A percentile compares a stretch with the other conserved stretches of the same genome.
These are phyloP conservation scores for Pachyseris speciosa DNA, from an alignment of 64 coral and sea anemone species.

Conservation along the genomic window DNA sequence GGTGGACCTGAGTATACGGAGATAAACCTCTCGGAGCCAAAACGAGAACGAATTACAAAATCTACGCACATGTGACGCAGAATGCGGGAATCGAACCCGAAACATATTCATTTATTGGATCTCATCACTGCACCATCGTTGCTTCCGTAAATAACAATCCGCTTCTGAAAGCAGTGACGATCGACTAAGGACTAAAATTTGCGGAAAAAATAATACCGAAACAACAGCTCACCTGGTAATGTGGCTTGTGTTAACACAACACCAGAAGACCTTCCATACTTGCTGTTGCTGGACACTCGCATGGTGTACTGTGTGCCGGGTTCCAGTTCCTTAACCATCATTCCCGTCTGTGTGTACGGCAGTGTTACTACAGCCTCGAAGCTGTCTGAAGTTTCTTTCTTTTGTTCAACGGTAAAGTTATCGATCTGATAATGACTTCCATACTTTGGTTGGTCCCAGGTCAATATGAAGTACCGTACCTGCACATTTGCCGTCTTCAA, in stretches of 20 bases:
- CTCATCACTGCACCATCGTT: no score
- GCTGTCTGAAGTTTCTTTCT: background rate
- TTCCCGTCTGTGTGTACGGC: background rate
- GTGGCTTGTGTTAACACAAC: background rate
- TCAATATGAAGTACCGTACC: background rate
- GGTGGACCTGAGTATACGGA: no score
- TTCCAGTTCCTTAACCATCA: background rate
- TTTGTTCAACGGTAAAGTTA: background rate
- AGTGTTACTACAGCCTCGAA: background rate
- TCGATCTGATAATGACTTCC: background rate
- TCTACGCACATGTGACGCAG: no score
- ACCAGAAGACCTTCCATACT: constrained; percentile 8
- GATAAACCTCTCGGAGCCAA: no score
- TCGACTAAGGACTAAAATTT: no score
- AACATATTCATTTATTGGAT: no score
- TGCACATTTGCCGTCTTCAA: background rate
- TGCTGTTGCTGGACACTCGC: constrained; percentile 6
- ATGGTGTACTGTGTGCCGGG: constrained; percentile 23
- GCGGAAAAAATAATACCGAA: no score
- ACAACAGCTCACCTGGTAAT: background rate
- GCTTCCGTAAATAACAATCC: no score
- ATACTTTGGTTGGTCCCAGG: background rate
- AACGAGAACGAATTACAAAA: no score
- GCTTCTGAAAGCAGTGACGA: no score
- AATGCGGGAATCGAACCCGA: no score